Base-by-base conservation (phyloP, 2,797 vertebrate genomes). In the Micropoecilia bifurca region DNA sequence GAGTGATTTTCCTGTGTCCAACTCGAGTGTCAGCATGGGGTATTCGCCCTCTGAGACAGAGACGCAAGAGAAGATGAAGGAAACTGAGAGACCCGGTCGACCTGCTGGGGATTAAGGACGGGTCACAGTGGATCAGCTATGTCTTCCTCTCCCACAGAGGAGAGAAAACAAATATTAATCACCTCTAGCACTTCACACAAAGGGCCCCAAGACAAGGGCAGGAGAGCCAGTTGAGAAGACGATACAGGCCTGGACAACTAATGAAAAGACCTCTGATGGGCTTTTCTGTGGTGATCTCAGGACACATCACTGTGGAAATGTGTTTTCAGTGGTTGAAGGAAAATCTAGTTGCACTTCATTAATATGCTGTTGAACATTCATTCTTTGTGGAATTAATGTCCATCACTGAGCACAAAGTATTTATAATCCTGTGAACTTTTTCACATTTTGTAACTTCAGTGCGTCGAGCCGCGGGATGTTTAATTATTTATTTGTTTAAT, bases 121-220 rank as follows among this genome's bases (percentile, higher is more conserved):
- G 91, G 88, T 95, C 94, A 93, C 84, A 59, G 87, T 81, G 90
- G 93, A 94, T 95, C 95, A 95, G 92, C 90, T 84, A 90, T 90
- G 89, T 91, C 93, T 94, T 95, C 94, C 94, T 96, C 94, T 93
- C 88, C 92, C 92, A 90, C 92, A 86, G 90, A 94, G 92, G 82
- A 95, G 91, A 79, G 79, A 95, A 95, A 96, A 93, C 95, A 96
- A 96, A 96, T 94, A 96, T 96, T 95, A 96, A 96, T 96, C 95
- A 96, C 91, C 91, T 91, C 92, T 72, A 93, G 85, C 89, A 93
- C 91, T 94, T 91, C 92, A 93, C 88, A 94, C 89, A 91, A 93
- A 92, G 80, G 89, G 73, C 87, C 89, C 80, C n/a, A 59, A 89
- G 87, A 89, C 74, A 41, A 86, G 86, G 88, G 83, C 81, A 85